phyloP scores from a whole-genome alignment of 2,113 vertebrate species.

The Ovis canadensis region DNA sequence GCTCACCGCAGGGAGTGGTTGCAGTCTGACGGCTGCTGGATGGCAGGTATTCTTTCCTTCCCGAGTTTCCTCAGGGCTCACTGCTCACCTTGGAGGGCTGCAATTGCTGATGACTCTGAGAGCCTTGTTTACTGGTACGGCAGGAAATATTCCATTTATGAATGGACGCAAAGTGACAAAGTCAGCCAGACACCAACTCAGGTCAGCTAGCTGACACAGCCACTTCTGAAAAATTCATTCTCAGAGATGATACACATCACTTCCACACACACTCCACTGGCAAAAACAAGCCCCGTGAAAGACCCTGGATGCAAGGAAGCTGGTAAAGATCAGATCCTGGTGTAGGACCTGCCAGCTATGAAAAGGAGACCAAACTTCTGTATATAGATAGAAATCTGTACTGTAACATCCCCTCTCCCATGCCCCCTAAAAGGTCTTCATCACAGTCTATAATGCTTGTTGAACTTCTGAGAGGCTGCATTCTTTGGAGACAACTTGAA shows the following conservation, averaged over 20 bases:
- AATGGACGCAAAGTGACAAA: neutral
- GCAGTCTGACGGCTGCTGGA: neutral
- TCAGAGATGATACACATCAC: neutral
- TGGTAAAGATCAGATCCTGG: neutral
- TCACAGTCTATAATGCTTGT: neutral
- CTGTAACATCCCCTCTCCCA: too few relatives aligned
- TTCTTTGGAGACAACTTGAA: neutral
- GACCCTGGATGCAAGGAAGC: too few relatives aligned
- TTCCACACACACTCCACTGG: neutral
- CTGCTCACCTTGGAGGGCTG: neutral
- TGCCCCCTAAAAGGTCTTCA: neutral
- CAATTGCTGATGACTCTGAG: neutral
- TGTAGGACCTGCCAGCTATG: neutral
- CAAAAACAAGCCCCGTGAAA: neutral
- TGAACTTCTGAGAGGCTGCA: neutral
- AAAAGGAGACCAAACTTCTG: neutral
- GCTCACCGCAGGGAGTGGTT: neutral
- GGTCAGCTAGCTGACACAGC: neutral
- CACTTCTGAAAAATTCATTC: neutral
- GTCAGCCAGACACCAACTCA: neutral
- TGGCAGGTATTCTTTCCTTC: neutral
- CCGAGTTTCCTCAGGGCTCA: neutral
- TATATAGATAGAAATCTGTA: neutral
- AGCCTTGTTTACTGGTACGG: neutral
- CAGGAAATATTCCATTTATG: neutral